Conservation (phyloP, 2,113 vertebrate species). For the Semicossyphus pulcher region DNA sequence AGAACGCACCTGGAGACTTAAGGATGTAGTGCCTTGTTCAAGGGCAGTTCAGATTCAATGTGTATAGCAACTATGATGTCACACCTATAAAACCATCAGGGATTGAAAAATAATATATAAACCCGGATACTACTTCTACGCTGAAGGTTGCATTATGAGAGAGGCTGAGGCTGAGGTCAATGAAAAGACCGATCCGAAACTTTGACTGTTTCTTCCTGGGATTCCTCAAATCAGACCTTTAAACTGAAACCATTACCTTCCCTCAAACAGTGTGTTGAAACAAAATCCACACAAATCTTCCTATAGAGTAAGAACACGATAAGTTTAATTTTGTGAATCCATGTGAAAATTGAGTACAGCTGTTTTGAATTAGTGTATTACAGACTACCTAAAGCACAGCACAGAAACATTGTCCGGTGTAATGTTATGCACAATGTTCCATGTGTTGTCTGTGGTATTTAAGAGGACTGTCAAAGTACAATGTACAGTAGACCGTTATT, state of each 20-base stretch:
- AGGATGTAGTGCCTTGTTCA: slow-evolving; percentile 29
- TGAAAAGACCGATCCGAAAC: slow-evolving; percentile 29
- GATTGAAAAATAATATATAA: too few relatives aligned
- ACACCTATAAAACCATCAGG: slow-evolving; percentile 11
- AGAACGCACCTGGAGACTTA: slow-evolving; percentile 42
- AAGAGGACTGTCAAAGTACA: slow-evolving; percentile 6
- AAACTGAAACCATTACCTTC: slow-evolving; percentile 24
- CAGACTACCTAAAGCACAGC: too few relatives aligned
- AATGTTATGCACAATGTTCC: slow-evolving; percentile 11
- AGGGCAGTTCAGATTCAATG: slow-evolving; percentile 32
- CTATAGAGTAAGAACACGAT: slow-evolving; percentile 3
- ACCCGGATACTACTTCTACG: too few relatives aligned
- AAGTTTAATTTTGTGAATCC: slow-evolving; percentile 7
- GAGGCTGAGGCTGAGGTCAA: slow-evolving; percentile 9
- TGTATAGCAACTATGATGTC: slow-evolving; percentile 41
- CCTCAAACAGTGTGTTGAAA: not conserved
- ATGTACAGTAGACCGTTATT: slow-evolving; percentile 34
- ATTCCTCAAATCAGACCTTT: slow-evolving; percentile 21
- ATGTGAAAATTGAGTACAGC: slow-evolving; percentile 16
- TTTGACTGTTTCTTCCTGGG: slow-evolving; percentile 14
- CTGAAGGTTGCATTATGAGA: not conserved
- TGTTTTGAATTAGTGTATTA: too few relatives aligned
- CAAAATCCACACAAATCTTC: slow-evolving; percentile 25
- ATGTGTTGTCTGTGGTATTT: slow-evolving; percentile 36
- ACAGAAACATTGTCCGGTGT: slow-evolving; percentile 12